Base-by-base conservation (phyloP, 1,140 invertebrate genomes). In the Rhagoletis zephyria region DNA sequence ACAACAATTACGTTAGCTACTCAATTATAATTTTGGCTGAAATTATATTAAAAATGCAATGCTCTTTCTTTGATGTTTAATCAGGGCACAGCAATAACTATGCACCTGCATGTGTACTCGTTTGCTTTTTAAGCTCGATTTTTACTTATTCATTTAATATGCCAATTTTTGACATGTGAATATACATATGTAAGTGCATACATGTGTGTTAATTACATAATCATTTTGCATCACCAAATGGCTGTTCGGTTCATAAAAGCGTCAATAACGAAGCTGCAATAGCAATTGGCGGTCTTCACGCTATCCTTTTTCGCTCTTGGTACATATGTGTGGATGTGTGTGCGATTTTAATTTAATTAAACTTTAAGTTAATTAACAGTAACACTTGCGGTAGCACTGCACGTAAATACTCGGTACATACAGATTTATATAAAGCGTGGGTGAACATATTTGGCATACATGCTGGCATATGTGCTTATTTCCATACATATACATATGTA, bases 291-390 rank as follows among this genome's bases (percentile, higher is more conserved):
- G 40, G 9, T 48, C 4, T 77, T 19, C 14, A 30, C 48, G 48
- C 74, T 51, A 45, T 3, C 14, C 67, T 1, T 81, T 81, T 59
- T 1, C 48, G 42, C 45, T 30, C 19, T 12, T 10, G 10, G 10
- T 48, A 40, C 67, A 56, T 63, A 30, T 30, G 30, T 30, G 30
- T 30, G 30, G 30, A 30, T 30, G 30, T 77, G 48, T 77, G 70
- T 48, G 16, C 48, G 70, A 77, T 77, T 48, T 48, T 77, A 77
- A 77, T 48, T 48, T 77, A 40, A 77, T 77, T 77, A 77, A 77
- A 77, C 70, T 81, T 81, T 19, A 81, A 56, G 48, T 56, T 81
- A 81, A 81, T 81, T 81, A 81, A 51, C 74, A 81, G 74, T 48
- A 81, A 56, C 48, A 51, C 16, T 14, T 19, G 45, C 65, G 19